A percentile compares a stretch with the other conserved stretches of the same genome.
phyloP scores from a whole-genome alignment of 2,888 invertebrate species.

The Phaedon cochleariae region DNA sequence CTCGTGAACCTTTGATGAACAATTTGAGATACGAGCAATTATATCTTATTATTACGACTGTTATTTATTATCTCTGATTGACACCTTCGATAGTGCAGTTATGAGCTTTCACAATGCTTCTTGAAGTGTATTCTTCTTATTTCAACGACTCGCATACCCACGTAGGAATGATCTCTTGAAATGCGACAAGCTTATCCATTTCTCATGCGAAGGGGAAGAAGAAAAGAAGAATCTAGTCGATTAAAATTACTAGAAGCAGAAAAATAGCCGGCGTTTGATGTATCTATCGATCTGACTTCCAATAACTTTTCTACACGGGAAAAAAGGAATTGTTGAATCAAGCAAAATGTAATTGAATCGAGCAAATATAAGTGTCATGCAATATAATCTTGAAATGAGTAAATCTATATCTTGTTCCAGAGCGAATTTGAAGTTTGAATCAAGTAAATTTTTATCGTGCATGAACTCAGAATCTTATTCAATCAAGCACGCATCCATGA shows the following conservation, averaged over 20 bases:
- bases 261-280: background rate
- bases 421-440: too few species aligned
- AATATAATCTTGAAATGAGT: too few species aligned
- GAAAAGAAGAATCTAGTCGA: background rate
- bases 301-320: too few species aligned
- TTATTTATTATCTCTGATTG: background rate
- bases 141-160: background rate
- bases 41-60: background rate
- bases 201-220: background rate
- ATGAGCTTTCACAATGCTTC: background rate
- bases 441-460: too few species aligned
- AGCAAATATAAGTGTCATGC: too few species aligned
- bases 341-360: too few species aligned
- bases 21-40: background rate
- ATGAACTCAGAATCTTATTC: too few species aligned
- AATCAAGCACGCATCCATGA: too few species aligned
- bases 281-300: background rate
- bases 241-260: background rate
- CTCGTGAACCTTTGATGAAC: conserved; percentile 2
- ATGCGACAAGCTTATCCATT: background rate
- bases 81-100: background rate
- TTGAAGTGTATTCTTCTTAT: background rate
- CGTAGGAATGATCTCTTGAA: background rate
- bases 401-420: too few species aligned
- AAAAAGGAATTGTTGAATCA: too few species aligned